Conservation (phyloP, 2,888 invertebrate genomes). For the Epirrhoe alternata region DNA sequence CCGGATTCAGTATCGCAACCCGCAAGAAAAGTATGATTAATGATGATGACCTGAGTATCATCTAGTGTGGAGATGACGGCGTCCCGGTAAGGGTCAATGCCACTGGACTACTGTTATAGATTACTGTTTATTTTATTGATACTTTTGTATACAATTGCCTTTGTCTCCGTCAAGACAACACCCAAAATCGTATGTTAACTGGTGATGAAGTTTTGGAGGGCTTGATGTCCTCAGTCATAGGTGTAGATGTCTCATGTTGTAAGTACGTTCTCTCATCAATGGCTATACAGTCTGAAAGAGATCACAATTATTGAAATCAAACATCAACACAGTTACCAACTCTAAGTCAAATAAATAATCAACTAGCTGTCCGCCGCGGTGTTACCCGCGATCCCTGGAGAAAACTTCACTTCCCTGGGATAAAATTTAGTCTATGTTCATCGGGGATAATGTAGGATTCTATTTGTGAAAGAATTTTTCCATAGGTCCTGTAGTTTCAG, state of each 20-base stretch:
- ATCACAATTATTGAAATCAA: too few species aligned
- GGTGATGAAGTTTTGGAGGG: background rate
- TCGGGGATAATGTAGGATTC: too few species aligned
- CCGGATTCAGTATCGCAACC: slow-evolving; percentile 41
- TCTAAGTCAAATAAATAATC: too few species aligned
- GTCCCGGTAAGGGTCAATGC: slow-evolving; percentile 45
- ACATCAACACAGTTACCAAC: too few species aligned
- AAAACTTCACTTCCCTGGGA: too few species aligned
- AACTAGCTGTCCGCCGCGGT: too few species aligned
- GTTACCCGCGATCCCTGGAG: too few species aligned
- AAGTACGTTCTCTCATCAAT: too few species aligned
- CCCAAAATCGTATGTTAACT: background rate
- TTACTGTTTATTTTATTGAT: slow-evolving; percentile 33
- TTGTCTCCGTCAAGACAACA: background rate
- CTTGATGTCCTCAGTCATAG: background rate
- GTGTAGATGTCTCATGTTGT: background rate
- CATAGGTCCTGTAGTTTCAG: too few species aligned
- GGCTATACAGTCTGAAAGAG: too few species aligned
- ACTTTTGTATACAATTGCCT: slow-evolving; percentile 15
- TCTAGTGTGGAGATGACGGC: slow-evolving; percentile 36
- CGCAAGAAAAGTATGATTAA: slow-evolving; percentile 56
- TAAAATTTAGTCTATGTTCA: too few species aligned
- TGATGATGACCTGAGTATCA: slow-evolving; percentile 52
- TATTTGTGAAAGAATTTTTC: too few species aligned
- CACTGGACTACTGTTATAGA: slow-evolving; percentile 45